Conservation (phyloP, 1,140 invertebrate species). For the Galendromus occidentalis region DNA sequence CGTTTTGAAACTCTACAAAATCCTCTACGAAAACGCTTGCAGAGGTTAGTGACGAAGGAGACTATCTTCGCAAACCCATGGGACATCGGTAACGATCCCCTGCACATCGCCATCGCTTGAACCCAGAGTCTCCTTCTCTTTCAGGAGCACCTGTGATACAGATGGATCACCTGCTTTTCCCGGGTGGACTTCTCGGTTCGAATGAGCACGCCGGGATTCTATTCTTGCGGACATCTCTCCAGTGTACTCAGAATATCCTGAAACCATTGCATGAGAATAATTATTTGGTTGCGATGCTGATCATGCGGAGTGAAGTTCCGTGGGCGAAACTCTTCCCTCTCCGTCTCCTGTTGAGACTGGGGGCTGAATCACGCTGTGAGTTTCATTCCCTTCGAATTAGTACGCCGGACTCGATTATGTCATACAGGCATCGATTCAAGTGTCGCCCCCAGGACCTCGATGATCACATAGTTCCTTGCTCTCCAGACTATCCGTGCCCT, state of each 20-base stretch:
- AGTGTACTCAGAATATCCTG: conserved; percentile 55
- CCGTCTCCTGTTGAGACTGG: conserved; percentile 50
- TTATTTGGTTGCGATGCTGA: conserved; percentile 54
- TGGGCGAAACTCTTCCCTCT: conserved; percentile 69
- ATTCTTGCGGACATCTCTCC: conserved; percentile 57
- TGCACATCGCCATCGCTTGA: no score
- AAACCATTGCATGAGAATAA: conserved; percentile 38
- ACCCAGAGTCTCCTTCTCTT: no score
- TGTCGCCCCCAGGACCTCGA: neutral
- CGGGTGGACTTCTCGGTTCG: conserved; percentile 45
- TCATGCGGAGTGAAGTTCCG: conserved; percentile 65
- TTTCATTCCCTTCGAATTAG: conserved; percentile 7
- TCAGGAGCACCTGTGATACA: no score
- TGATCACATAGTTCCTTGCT: conserved; percentile 6
- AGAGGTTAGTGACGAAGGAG: conserved; percentile 36
- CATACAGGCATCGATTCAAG: no score
- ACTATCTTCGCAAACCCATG: no score
- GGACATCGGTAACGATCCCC: no score
- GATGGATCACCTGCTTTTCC: conserved; percentile 42
- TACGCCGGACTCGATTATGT: no score
- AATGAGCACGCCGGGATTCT: conserved; percentile 63
- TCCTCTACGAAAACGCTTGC: conserved; percentile 51
- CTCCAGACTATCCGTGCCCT: conserved; percentile 55
- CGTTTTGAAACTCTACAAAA: conserved; percentile 51
- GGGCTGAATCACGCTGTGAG: conserved; percentile 56